Base-by-base conservation (phyloP, 64 coral and sea anemone species). In the Montipora capricornis region DNA sequence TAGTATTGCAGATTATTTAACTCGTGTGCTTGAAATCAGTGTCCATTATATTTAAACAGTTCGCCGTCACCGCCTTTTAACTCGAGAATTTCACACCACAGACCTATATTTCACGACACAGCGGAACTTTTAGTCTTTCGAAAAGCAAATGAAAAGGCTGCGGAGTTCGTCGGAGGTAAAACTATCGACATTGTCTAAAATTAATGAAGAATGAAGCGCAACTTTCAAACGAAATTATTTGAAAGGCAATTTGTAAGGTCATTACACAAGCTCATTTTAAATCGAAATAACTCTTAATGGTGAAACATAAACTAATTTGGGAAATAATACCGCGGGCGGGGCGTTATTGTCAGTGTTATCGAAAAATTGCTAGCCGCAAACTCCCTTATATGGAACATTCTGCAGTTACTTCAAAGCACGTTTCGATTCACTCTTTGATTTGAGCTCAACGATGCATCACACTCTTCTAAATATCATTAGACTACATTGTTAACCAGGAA, bases 281-380 rank as follows among this genome's bases (percentile, higher is more conserved):
- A 78, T 51, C 73, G 44, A 52, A 88, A 88, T 37, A 79, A 84
- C 13, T 60, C 60, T 88, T 93, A 93, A 87, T 88, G 67, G 76
- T 55, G 60, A 49, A 88, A 88, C 80, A 88, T 88, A 37, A 88
- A 20, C 74, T 88, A 93, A 93, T 93, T 93, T 80, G 11, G 11
- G 37, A 8, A 5, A 93, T 84, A 93, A 93, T 88, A 79, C 75
- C 12, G 2, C 8, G 64, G 92, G 92, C 83, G 83, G 92, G 75
- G 50, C n/a, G 19, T 8, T 14, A 93, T 87, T 93, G 92, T 88
- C 73, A 51, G 14, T 68, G 79, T 77, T 46, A 29, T 16, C 75
- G 17, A 49, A 76, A 67, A 78, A 92, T 76, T 76, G 82, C 44
- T 87, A 17, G 83, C 91, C 83, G 91, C 83, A 19, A 69, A 70